phyloP scores from a whole-genome alignment of 2,113 vertebrate species.

The Tragelaphus imberbis region DNA sequence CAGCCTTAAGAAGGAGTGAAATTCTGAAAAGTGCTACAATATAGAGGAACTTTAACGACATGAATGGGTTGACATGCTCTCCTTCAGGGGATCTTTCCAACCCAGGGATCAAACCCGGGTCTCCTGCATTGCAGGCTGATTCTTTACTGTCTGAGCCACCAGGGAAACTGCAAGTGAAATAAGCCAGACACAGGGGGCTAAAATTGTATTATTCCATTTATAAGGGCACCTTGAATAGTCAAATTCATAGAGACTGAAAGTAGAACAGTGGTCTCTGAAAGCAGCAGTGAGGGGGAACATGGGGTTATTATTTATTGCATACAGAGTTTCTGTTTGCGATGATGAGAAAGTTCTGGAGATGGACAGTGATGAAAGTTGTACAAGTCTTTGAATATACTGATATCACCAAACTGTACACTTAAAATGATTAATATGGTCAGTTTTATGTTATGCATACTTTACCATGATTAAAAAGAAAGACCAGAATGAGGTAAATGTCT shows the following conservation, averaged over 20 bases:
- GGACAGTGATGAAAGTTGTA: neutral
- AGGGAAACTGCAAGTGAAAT: neutral
- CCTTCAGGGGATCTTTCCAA: neutral
- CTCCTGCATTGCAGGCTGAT: neutral
- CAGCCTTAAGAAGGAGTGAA: neutral
- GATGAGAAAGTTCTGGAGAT: neutral
- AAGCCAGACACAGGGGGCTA: neutral
- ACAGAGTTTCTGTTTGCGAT: neutral
- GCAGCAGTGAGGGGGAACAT: fast-evolving
- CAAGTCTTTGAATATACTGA: neutral
- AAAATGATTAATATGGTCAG: neutral
- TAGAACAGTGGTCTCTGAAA: neutral
- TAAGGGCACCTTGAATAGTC: neutral
- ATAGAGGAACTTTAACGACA: neutral
- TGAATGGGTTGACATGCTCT: neutral
- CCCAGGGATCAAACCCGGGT: neutral
- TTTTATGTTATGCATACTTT: neutral
- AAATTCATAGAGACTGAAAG: neutral
- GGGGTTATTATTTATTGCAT: neutral
- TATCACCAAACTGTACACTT: neutral
- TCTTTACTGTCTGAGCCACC: neutral
- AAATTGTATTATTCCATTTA: neutral
- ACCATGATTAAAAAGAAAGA: neutral
- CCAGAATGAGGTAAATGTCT: neutral
- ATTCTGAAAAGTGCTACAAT: neutral